phyloP scores from a whole-genome alignment of 2,797 vertebrate species.

The Typhlichthys eigenmanni region DNA sequence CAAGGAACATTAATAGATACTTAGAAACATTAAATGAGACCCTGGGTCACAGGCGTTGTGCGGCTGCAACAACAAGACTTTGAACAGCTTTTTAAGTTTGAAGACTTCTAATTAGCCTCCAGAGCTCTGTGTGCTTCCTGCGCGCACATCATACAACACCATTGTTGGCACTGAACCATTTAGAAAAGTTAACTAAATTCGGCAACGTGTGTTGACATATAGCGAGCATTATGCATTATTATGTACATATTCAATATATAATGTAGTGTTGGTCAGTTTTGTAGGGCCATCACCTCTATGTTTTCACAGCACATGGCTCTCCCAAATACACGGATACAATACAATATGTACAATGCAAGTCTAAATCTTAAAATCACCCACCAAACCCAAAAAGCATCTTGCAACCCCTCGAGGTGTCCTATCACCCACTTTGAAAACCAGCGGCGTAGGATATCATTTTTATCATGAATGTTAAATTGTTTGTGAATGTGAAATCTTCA shows the following conservation, averaged over 20 bases:
- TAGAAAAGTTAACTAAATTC: slow-evolving; percentile 33
- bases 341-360: too few relatives aligned
- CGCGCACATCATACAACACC: slow-evolving; percentile 32
- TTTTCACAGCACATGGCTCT: neutral
- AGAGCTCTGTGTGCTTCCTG: slow-evolving; percentile 55
- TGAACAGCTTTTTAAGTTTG: slow-evolving; percentile 72
- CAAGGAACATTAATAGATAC: slow-evolving; percentile 75
- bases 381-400: neutral
- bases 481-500: slow-evolving; percentile 42
- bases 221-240: too few relatives aligned
- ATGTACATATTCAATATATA: too few relatives aligned
- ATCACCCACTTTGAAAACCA: neutral
- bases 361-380: too few relatives aligned
- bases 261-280: neutral
- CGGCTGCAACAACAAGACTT: slow-evolving; percentile 70
- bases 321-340: too few relatives aligned
- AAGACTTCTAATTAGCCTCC: slow-evolving; percentile 78
- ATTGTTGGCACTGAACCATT: slow-evolving; percentile 54
- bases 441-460: slow-evolving; percentile 7
- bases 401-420: neutral
- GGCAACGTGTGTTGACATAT: slow-evolving; percentile 38
- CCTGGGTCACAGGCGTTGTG: slow-evolving; percentile 67
- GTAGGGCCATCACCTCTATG: neutral
- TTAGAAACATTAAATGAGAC: slow-evolving; percentile 76
- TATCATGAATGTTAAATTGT: slow-evolving; percentile 40